These are phyloP conservation scores for Mixornis gularis DNA, from an alignment of 2,113 vertebrate genomes.

Conservation along the genomic window DNA sequence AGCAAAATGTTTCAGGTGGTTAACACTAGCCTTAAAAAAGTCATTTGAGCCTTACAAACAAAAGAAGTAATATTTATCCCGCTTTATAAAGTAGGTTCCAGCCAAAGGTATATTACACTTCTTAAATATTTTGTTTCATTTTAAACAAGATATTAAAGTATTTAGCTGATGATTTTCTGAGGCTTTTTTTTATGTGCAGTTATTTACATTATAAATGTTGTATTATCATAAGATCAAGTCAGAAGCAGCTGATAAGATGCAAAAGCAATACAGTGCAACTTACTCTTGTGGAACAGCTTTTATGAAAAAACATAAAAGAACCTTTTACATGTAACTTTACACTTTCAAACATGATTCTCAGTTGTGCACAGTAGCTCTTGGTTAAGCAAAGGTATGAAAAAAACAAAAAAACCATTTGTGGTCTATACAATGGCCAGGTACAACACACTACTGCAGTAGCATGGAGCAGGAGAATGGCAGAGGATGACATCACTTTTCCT, in stretches of 20 bases:
- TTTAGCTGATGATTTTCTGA: not conserved
- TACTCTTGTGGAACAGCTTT: not conserved
- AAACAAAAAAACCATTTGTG: not conserved
- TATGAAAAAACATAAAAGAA: not conserved
- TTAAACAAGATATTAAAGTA: not conserved
- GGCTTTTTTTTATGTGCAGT: not conserved
- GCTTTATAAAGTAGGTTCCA: not conserved
- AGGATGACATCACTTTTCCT: not conserved
- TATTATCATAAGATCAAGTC: not conserved
- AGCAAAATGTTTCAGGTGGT: not conserved
- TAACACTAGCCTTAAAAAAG: not conserved
- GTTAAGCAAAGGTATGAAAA: not conserved
- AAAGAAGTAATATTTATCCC: not conserved
- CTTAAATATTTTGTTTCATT: not conserved
- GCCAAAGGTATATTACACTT: not conserved
- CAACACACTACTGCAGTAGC: not conserved
- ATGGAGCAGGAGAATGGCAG: not conserved
- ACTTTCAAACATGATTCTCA: not conserved
- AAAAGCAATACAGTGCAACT: not conserved
- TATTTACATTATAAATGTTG: not conserved
- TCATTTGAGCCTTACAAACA: not conserved
- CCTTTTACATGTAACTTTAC: not conserved
- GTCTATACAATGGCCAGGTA: not conserved
- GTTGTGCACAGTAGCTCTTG: fast-evolving
- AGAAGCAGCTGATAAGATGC: not conserved